Base-by-base conservation (phyloP, 2,888 invertebrate species). In the Dilophus febrilis region DNA sequence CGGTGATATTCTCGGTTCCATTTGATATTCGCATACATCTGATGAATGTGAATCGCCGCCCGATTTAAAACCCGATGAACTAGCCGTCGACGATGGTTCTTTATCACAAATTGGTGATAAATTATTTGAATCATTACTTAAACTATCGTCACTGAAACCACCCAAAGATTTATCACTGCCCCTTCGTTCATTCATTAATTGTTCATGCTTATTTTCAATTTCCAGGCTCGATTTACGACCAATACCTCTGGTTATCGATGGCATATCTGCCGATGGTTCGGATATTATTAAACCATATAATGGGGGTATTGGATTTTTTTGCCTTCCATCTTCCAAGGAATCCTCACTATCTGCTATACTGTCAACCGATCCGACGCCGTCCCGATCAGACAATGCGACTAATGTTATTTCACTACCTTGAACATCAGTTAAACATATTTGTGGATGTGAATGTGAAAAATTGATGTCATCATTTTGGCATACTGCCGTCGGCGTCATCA, bases 371-470 rank as follows among this genome's bases (percentile, higher is more conserved):
- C 81, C 82, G 0, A 84, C 78, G 45, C 75, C 73, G 0, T 80
- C 80, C 0, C 81, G 79, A 1, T 82, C 81, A 3, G 74, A 73
- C 40, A 72, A 67, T 0, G 81, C 82, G 0, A 84, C 78, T 3
- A 85, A 54, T 0, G 84, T 84, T 0, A 84, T 74, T 60, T 84
- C 83, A 6, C 81, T 83, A 1, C 91, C 91, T 40, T 84, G 69
- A 39, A 90, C 88, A 56, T 92, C 91, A 0, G 92, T 92, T 10
- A 92, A 71, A 49, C 87, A 90, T 44, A 92, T 92, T 59, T 88
- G 88, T 0, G 92, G 90, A 56, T 82, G 75, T 33, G 65, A 64
- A 44, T 54, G 51, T 35, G 51, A 51, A 43, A 51, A 52, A 10
- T 48, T 50, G 6, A 51, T 49, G 11, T 47, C 47, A 26, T 48